These are phyloP conservation scores for Microtus montanus DNA, from an alignment of 2,113 vertebrate species.

Conservation along the genomic window DNA sequence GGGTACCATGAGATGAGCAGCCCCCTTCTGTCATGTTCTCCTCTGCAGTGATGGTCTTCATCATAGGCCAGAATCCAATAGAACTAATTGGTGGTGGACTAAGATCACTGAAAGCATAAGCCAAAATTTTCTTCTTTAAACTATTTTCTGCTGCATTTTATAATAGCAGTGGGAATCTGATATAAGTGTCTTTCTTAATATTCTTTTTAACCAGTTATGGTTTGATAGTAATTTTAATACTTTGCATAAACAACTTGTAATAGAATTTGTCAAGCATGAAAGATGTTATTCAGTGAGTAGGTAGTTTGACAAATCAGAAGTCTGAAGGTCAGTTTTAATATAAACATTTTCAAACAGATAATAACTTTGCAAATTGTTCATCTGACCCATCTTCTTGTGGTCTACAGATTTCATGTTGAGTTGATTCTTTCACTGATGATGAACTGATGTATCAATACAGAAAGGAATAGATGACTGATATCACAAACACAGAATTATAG, in stretches of 20 bases:
- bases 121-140: not conserved
- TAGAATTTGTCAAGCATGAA: conserved; percentile 22
- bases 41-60: not conserved
- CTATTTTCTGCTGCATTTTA: not conserved
- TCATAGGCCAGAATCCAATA: not conserved
- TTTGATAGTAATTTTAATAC: not conserved
- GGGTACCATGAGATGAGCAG: not conserved
- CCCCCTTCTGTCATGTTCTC: not conserved
- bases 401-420: conserved; percentile 17
- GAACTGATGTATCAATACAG: not conserved
- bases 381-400: not conserved
- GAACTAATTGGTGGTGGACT: not conserved
- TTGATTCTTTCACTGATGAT: not conserved
- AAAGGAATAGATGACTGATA: not conserved
- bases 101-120: not conserved
- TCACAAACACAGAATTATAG: not conserved
- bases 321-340: not conserved
- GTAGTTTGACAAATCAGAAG: not conserved
- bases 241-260: not conserved
- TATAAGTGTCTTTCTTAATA: not conserved
- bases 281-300: not conserved
- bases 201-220: conserved; percentile 34
- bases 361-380: conserved; percentile 11
- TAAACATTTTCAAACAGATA: not conserved
- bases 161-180: not conserved